Base-by-base conservation (phyloP, 2,797 vertebrate species). In the Sylvilagus floridanus region DNA sequence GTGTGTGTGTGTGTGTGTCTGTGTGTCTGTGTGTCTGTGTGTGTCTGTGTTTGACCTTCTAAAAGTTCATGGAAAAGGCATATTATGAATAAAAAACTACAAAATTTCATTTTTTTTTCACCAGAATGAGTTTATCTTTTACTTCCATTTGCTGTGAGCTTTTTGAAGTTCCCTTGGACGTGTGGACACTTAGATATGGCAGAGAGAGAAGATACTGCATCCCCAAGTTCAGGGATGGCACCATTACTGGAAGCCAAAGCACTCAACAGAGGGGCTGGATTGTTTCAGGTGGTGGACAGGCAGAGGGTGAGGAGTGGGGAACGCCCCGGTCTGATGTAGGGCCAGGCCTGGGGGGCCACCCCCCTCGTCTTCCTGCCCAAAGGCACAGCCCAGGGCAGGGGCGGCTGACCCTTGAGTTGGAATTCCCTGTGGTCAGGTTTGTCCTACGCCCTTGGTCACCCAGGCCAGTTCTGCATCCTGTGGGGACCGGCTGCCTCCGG, bases 401-500 rank as follows among this genome's bases (percentile, higher is more conserved):
- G 32, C 60, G 17, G 28, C 22, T n/a, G 11, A n/a, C 4, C 11
- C 0, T 17, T 50, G 6, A 6, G 21, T 54, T 68, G 54, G 22
- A 35, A 14, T 66, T 42, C 42, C 76, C 47, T 2, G 2, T 1
- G 14, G 32, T 71, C 32, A 35, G 13, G 10, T 72, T 54, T 37
- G 37, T 47, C 17, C 12, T 3, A 1, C 0, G 0, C 16, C 72
- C 30, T 57, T 10, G 17, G 21, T 35, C 42, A 47, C 13, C 26
- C 10, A 54, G 79, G 21, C 26, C 32, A 21, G 19, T 37, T 54
- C 57, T 47, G 21, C 14, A 57, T 57, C 69, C 65, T 21, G 13
- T 0, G 3, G 26, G 32, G 14, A 30, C 10, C 42, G 87, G 17
- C 13, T 30, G 4, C 2, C 42, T 7, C 42, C 1, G 42, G 1